Base-by-base conservation (phyloP, 1,140 invertebrate species). In the Orchesella cincta region DNA sequence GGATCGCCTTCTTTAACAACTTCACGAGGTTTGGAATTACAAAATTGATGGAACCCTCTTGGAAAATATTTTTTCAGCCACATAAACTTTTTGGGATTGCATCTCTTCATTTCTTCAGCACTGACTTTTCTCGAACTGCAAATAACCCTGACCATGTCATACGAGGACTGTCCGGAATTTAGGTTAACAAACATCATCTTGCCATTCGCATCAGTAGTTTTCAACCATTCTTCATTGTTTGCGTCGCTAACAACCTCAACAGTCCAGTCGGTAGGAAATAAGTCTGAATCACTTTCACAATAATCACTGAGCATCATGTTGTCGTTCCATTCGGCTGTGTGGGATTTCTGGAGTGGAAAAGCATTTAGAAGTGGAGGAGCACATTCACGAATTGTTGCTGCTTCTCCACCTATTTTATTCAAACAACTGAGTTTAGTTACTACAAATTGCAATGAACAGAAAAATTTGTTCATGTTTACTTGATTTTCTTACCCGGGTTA, bases 21-120 rank as follows among this genome's bases (percentile, higher is more conserved):
- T 33, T 67, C 62, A 5, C 62, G 26, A 2, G 5, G 8, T 29
- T 33, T 29, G 5, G 26, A 26, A 31, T 67, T 67, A 26, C 62
- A 67, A 67, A 67, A 67, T n/a, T 33, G 62, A 2, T 33, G 2
- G 31, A 67, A 67, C 8, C 62, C 29, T 31, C 31, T 8, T 14
- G 62, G 62, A 67, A 67, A 67, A 67, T 67, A n/a, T 67, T 33
- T 67, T 31, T 29, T 3, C 26, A 67, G 31, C 62, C 62, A 67
- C 8, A 31, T 33, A 29, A 14, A 33, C n/a, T 31, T 67, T 31
- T 2, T n/a, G 31, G 62, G 62, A 67, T 31, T 12, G 1, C 8
- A 33, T 67, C 33, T 29, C 31, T 67, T 29, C 26, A 67, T 67
- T 33, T 67, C 62, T 67, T 23, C 62, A 14, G 62, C 62, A 67